Conservation (phyloP, 2,113 vertebrate genomes). For the Myiopsitta monachus region DNA sequence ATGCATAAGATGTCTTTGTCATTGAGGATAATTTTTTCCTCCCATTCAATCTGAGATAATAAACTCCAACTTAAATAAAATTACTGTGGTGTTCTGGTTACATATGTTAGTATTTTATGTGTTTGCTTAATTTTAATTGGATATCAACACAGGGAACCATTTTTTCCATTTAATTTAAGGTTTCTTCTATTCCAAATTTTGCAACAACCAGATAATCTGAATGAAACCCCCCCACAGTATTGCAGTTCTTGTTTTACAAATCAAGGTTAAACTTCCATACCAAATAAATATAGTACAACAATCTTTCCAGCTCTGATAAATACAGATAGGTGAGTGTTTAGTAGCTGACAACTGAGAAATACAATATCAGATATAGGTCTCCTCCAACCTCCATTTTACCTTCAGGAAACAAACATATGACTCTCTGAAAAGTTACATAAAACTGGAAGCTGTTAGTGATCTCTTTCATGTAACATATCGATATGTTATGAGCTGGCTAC, state of each 20-base stretch:
- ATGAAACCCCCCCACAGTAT: neutral
- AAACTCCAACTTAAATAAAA: neutral
- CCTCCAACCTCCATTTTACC: neutral
- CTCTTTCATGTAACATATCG: accelerated
- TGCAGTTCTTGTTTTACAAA: neutral
- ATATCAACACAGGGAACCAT: neutral
- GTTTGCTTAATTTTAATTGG: slow-evolving; percentile 18
- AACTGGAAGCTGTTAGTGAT: neutral
- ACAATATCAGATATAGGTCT: neutral
- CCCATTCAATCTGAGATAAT: neutral
- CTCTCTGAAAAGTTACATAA: neutral
- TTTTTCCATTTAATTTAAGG: neutral
- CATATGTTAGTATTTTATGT: neutral
- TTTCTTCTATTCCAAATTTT: neutral
- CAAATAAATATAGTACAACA: neutral
- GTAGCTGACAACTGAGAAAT: neutral
- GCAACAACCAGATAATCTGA: neutral
- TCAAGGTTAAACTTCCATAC: neutral
- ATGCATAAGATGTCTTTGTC: neutral
- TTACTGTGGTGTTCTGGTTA: neutral
- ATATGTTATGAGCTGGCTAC: neutral
- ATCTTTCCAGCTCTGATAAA: neutral
- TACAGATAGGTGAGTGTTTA: neutral
- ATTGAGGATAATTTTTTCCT: neutral
- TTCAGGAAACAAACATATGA: neutral